Base-by-base conservation (phyloP, 2,113 vertebrate species). In the Formicarius rufipectus region DNA sequence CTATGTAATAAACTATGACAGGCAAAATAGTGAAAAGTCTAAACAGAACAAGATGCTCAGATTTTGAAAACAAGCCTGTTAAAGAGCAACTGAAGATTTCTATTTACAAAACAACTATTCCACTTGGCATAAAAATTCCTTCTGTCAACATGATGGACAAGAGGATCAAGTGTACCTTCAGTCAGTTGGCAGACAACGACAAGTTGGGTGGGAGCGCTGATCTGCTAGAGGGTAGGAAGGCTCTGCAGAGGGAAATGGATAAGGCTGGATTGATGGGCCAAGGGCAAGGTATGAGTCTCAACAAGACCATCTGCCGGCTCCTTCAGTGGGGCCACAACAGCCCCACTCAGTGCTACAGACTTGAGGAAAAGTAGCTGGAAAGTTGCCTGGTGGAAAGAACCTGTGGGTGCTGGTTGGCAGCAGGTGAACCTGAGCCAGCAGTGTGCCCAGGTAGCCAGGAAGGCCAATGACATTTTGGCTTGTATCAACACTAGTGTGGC, bases 1-100 rank as follows among this genome's bases (percentile, higher is more conserved):
- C 33, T 94, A 64, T 88, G 96, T 95, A 94, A 96, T 92, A 96
- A 95, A 81, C 53, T 47, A 59, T 95, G 96, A 95, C 85, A 96
- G 63, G 79, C 78, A 93, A 92, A 96, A 95, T 93, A 94, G 90
- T 93, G 62, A 87, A 66, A 76, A 91, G 85, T 80, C 95, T 90
- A 94, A 94, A 93, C 85, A 95, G 79, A 93, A 52, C 39, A 94
- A 52, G 90, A 90, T 94, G 95, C 83, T 96, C 55, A 90, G 50
- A 88, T 94, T 90, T 95, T 94, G 45, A 89, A 93, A 92, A 90
- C 49, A 82, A 86, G 72, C 35, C 88, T 95, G 76, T 84, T 93
- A 96, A 96, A 96, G 90, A 96, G 85, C 92, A 97, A 88, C 87
- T 68, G 60, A 94, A 89, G 85, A 78, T 84, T 84, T 90, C 47